Evolutionary conservation across 2,113 vertebrate genomes (phyloP).

Genomic region (Otis tarda): DNA sequence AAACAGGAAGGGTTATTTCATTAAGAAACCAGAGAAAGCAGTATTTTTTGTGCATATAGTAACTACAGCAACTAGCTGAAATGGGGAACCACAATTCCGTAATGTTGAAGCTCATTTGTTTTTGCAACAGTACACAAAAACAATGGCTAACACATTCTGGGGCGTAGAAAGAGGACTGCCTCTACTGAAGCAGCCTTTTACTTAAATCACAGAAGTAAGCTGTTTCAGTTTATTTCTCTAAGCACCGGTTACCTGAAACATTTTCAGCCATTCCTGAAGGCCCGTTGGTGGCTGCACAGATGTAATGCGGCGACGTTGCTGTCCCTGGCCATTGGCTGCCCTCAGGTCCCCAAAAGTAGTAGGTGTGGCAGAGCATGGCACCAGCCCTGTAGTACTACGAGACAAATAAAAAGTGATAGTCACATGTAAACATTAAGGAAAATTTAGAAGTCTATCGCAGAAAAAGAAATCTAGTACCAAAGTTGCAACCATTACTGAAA

Average conservation of each 20-base stretch:
- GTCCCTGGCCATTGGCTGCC: conserved; percentile 95
- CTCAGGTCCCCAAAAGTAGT: conserved; percentile 97
- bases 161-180: not conserved
- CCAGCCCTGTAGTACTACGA: conserved; percentile 91
- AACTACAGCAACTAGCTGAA: not conserved
- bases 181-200: not conserved
- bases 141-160: not conserved
- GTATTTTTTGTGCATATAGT: not conserved
- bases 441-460: not conserved
- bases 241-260: conserved; percentile 89
- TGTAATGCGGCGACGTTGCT: conserved; percentile 93
- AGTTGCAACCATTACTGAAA: not conserved
- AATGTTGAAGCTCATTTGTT: not conserved
- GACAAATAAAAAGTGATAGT: not conserved
- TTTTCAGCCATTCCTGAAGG: conserved; percentile 98
- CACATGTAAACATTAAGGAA: not conserved
- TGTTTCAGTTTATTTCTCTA: not conserved
- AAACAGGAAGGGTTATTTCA: not conserved
- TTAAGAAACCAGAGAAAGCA: not conserved
- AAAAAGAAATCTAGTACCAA: not conserved
- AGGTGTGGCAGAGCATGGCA: conserved; percentile 95
- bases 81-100: not conserved
- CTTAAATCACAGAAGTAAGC: not conserved
- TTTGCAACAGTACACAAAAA: not conserved
- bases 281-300: conserved; percentile 95